These are phyloP conservation scores for Apostichopus japonicus DNA, from an alignment of 35 echinoderm and acorn worm genomes.

Conservation along the genomic window DNA sequence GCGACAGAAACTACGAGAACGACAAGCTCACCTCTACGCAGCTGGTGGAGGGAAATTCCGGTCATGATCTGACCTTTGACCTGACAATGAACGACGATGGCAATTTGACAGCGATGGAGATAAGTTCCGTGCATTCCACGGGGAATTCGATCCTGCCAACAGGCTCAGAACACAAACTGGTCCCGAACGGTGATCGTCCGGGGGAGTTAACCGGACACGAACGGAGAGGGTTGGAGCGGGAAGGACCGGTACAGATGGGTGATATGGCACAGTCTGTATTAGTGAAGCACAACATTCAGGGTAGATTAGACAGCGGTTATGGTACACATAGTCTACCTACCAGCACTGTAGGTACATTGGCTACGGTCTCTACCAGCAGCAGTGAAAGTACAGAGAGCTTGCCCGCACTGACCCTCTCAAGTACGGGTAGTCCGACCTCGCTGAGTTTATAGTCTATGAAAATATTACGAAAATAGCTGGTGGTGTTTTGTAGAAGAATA, in stretches of 20 bases:
- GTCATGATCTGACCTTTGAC: conserved; percentile 53
- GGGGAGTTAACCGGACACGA: neutral
- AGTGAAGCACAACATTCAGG: neutral
- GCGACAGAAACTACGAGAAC: neutral
- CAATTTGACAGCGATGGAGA: conserved; percentile 58
- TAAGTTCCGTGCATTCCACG: conserved; percentile 33
- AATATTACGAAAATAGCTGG: too few species aligned
- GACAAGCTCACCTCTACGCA: conserved; percentile 49
- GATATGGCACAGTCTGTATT: neutral
- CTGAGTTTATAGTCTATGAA: neutral
- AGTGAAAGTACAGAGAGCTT: neutral
- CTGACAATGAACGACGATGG: conserved; percentile 47
- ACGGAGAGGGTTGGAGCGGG: neutral
- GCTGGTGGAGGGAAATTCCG: conserved; percentile 19
- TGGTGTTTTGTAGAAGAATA: too few species aligned
- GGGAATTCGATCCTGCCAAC: neutral
- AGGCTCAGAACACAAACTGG: neutral
- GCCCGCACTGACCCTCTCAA: neutral
- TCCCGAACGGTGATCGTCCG: neutral
- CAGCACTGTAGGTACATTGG: neutral
- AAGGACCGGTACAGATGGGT: neutral
- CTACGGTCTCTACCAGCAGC: neutral
- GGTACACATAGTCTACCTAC: conserved; percentile 29
- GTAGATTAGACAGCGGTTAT: conserved; percentile 46
- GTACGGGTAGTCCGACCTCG: neutral